A percentile compares a stretch with the other conserved stretches of the same genome.
These are phyloP conservation scores for Chaitophorus viminalis DNA, from an alignment of 2,888 invertebrate species.

Conservation along the genomic window DNA sequence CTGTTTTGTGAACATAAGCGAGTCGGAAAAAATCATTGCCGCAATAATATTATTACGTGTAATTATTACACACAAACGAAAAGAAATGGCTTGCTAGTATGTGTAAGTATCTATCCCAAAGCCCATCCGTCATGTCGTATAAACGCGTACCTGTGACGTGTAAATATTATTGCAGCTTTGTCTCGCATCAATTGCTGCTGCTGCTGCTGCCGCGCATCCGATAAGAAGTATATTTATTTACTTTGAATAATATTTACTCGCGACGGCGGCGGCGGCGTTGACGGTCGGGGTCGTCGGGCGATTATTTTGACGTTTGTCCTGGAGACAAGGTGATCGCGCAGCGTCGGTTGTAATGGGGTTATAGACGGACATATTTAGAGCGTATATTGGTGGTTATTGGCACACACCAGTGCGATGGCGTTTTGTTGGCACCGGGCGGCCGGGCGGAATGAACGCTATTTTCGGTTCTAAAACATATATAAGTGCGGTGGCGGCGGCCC, in stretches of 20 bases:
- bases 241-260: background rate
- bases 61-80: too few relatives aligned
- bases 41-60: too few relatives aligned
- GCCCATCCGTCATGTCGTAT: too few relatives aligned
- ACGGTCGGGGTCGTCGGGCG: constrained; percentile 36
- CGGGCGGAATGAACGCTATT: constrained; percentile 62
- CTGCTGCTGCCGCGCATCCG: too few relatives aligned
- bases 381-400: constrained; percentile 61
- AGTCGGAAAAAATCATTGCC: too few relatives aligned
- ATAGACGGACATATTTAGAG: constrained; percentile 61
- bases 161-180: background rate
- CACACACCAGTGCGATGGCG: constrained; percentile 54
- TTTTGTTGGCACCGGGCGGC: constrained; percentile 59
- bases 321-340: constrained; percentile 52
- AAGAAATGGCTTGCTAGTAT: too few relatives aligned
- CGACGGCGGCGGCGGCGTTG: background rate
- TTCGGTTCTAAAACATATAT: constrained; percentile 59
- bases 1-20: too few relatives aligned
- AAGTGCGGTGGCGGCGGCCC: constrained; percentile 37
- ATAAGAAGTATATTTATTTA: background rate
- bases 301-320: constrained; percentile 49
- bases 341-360: constrained; percentile 56
- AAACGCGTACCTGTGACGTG: background rate
- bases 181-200: too few relatives aligned
- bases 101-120: too few relatives aligned